phyloP scores from a whole-genome alignment of 1,140 invertebrate species.

The Diorhabda elongata region DNA sequence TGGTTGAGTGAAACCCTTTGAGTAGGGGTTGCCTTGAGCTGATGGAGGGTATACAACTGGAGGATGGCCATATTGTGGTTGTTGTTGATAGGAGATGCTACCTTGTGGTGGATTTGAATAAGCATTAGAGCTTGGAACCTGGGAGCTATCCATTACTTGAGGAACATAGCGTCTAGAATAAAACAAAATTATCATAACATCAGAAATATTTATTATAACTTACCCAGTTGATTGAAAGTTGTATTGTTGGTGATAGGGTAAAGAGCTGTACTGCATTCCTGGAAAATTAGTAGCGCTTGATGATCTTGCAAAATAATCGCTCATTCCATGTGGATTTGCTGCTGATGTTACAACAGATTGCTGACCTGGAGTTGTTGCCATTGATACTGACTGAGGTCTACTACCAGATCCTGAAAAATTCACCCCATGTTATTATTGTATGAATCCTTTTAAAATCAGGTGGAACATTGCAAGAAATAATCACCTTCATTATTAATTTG shows the following conservation, averaged over 20 bases:
- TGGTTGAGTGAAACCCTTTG: conserved; percentile 41
- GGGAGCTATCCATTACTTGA: conserved; percentile 39
- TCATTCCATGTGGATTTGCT: conserved; percentile 25
- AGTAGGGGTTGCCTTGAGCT: conserved; percentile 41
- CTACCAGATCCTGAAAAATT: conserved; percentile 25
- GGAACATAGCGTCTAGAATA: conserved; percentile 33
- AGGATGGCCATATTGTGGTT: conserved; percentile 36
- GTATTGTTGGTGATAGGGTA: conserved; percentile 38
- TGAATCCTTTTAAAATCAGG: no score
- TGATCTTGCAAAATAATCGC: conserved; percentile 36
- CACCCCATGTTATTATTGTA: not conserved
- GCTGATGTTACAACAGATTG: conserved; percentile 20
- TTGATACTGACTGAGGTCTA: conserved; percentile 31
- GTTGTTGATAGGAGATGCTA: conserved; percentile 36
- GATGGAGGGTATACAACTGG: conserved; percentile 34
- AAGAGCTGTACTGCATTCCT: conserved; percentile 31
- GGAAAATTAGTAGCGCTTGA: conserved; percentile 26
- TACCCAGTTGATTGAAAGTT: conserved; percentile 34
- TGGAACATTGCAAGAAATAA: not conserved
- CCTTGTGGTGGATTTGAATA: conserved; percentile 38
- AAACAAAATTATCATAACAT: conserved; percentile 6
- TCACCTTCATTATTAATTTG: conserved; percentile 29
- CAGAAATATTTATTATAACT: conserved; percentile 15
- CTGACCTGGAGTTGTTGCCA: conserved; percentile 19
- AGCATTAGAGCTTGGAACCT: conserved; percentile 36